Conservation (phyloP, 2,113 vertebrate species). For the Ahaetulla prasina region DNA sequence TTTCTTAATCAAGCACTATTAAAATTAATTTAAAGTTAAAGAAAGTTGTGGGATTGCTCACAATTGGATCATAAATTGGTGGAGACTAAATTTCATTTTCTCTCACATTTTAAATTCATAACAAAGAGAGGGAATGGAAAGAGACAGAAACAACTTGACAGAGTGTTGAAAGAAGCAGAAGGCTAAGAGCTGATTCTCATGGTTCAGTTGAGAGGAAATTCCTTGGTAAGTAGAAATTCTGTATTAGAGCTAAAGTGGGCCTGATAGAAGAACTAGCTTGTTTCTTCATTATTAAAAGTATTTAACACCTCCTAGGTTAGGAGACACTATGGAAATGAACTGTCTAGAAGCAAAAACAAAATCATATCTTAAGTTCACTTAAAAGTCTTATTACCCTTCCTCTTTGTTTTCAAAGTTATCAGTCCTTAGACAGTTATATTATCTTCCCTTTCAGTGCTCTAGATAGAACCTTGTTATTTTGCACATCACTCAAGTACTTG, state of each 20-base stretch:
- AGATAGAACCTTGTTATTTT: constrained; percentile 72
- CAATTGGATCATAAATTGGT: neutral
- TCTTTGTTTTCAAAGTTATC: neutral
- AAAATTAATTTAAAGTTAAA: constrained; percentile 16
- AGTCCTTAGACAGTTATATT: constrained; percentile 43
- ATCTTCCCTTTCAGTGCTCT: constrained; percentile 32
- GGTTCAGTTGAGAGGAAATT: neutral
- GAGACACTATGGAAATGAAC: constrained; percentile 44
- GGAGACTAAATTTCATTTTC: neutral
- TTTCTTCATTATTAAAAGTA: constrained; percentile 36
- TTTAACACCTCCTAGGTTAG: constrained; percentile 42
- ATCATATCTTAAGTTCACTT: constrained; percentile 24
- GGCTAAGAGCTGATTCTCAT: neutral
- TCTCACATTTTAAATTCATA: neutral
- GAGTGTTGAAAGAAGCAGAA: neutral
- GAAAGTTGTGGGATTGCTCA: neutral
- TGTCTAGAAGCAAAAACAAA: constrained; percentile 36
- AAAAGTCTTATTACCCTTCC: neutral
- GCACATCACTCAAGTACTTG: constrained; percentile 69
- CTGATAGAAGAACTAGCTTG: neutral
- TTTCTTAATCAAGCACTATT: constrained; percentile 1
- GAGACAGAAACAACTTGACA: constrained; percentile 1
- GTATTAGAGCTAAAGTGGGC: neutral
- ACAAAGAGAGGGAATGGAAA: neutral
- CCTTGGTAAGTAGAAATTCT: neutral